Base-by-base conservation (phyloP, 2,888 invertebrate species). In the Diaprepes abbreviatus region DNA sequence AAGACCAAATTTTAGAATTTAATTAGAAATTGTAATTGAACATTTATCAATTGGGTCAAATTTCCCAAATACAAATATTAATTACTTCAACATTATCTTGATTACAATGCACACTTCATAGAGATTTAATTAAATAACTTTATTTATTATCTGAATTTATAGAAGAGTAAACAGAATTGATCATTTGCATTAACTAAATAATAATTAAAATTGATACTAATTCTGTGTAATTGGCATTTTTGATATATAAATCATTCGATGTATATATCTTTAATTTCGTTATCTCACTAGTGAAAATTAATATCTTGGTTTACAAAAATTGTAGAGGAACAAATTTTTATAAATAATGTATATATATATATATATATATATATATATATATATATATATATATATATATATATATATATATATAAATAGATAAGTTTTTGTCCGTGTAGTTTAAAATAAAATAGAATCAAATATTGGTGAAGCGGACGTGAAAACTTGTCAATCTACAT, bases 111-210 rank as follows among this genome's bases (percentile, higher is more conserved):
- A 35, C 28, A 31, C 35, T 31, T 28, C 12, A 9, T 19, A 52
- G 19, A 17, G 28, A 52, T 52, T 63, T 63, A 63, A 63, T 63
- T 63, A 63, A 63, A 63, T 63, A 12, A 33, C 48, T 38, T 63
- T 63, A 63, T 63, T 63, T 63, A 63, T 63, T 63, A 40, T 63
- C 16, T 17, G 38, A 62, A 48, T 50, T 36, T 48, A 52, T 36
- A 38, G 62, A n/a, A 14, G 48, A 63, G 52, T 45, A 63, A 63
- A 63, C 52, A 63, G 10, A 38, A 62, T 31, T 40, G 31, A 48
- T 52, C 35, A 52, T 36, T 52, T 52, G 17, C 52, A 38, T 38
- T 28, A 9, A n/a, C 36, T 36, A 52, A 63, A 63, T 63, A 63
- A 38, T 63, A 63, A 63, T 63, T 63, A 63, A 14, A 35, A 38